These are phyloP conservation scores for Phthorimaea operculella DNA, from an alignment of 1,140 invertebrate genomes.

Conservation along the genomic window DNA sequence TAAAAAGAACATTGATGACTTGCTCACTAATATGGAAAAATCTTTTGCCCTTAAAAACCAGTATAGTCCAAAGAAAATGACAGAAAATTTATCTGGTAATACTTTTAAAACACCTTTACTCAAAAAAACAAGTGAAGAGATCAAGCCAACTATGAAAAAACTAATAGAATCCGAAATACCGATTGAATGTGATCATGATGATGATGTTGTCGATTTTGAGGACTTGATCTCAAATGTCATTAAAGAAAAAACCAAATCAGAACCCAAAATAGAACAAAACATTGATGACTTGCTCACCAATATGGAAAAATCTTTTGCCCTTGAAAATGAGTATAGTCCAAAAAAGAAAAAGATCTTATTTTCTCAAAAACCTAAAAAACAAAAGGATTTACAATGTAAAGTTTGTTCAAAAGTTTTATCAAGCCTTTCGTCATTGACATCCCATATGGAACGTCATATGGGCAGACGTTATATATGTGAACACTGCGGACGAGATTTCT, in stretches of 20 bases:
- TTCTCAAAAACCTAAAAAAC: conserved; percentile 15
- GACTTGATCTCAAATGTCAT: not conserved
- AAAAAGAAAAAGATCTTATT: conserved; percentile 24
- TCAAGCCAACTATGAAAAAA: not conserved
- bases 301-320: conserved; percentile 16
- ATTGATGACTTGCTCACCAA: conserved; percentile 9
- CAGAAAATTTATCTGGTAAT: conserved; percentile 19
- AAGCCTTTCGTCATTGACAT: conserved; percentile 45
- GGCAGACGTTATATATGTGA: conserved; percentile 47
- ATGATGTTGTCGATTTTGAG: not conserved
- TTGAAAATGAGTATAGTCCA: not conserved
- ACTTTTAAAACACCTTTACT: conserved; percentile 8
- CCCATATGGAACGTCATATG: conserved; percentile 51
- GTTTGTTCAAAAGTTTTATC: conserved; percentile 41
- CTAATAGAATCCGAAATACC: conserved; percentile 10
- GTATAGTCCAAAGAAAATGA: conserved; percentile 10
- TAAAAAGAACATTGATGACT: conserved; percentile 3
- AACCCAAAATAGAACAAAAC: conserved; percentile 6
- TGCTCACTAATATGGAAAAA: conserved; percentile 14
- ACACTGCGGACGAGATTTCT: conserved; percentile 49
- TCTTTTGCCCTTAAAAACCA: not conserved
- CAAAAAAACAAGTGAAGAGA: not conserved
- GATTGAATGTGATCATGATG: not conserved
- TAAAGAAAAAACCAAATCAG: conserved; percentile 4
- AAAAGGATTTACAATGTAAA: conserved; percentile 26